These are phyloP conservation scores for Poicephalus meyeri DNA, from an alignment of 2,113 vertebrate genomes.

Conservation along the genomic window DNA sequence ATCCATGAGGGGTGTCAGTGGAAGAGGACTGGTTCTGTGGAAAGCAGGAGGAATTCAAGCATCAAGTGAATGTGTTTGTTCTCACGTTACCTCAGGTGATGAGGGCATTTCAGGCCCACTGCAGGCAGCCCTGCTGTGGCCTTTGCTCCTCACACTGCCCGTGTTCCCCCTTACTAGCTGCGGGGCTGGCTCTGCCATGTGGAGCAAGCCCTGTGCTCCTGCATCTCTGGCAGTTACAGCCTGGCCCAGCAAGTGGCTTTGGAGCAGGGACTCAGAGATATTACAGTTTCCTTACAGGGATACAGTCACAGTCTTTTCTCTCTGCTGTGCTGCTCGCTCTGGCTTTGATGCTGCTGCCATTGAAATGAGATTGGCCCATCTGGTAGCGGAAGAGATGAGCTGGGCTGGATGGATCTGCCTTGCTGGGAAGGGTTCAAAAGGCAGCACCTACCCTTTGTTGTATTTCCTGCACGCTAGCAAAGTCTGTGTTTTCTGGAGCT, in stretches of 20 bases:
- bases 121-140: not conserved
- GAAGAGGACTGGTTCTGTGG: not conserved
- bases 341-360: not conserved
- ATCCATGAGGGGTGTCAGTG: not conserved
- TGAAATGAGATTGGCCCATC: not conserved
- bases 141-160: not conserved
- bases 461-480: not conserved
- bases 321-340: not conserved
- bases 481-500: not conserved
- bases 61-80: not conserved
- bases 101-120: not conserved
- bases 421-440: slow-evolving; percentile 29
- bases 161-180: not conserved
- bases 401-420: not conserved
- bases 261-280: not conserved
- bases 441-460: slow-evolving; percentile 31
- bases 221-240: not conserved
- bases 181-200: not conserved
- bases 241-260: not conserved
- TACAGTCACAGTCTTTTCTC: slow-evolving; percentile 1
- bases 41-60: slow-evolving; percentile 1
- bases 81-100: not conserved
- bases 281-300: not conserved
- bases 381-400: not conserved
- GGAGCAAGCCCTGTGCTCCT: not conserved